Conservation (phyloP, 2,113 vertebrate genomes). For the Galeopterus variegatus region DNA sequence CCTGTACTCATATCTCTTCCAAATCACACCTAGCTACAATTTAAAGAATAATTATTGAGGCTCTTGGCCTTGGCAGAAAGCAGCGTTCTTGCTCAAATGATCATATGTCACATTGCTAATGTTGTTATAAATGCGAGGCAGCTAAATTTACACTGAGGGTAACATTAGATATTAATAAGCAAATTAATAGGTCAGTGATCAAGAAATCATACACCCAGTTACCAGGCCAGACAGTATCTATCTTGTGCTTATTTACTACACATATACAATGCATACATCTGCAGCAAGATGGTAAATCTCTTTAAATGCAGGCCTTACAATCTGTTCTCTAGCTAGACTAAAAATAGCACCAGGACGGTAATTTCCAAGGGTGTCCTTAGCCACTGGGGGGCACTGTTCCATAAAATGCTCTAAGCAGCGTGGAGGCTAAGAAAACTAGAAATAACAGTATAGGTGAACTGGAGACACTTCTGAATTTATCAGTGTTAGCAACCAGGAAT, state of each 20-base stretch:
- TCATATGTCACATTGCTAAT: not conserved
- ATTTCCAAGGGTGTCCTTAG: rapidly evolving
- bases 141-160: slow-evolving; percentile 29
- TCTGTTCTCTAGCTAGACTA: not conserved
- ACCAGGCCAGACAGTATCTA: not conserved
- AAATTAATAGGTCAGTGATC: slow-evolving; percentile 25
- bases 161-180: slow-evolving; percentile 26
- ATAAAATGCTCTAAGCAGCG: slow-evolving; percentile 36
- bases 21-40: not conserved
- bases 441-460: not conserved
- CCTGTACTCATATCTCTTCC: not conserved
- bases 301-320: not conserved
- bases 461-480: not conserved
- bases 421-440: not conserved
- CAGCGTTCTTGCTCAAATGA: not conserved
- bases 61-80: slow-evolving; percentile 39
- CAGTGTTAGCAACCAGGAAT: not conserved
- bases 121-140: not conserved
- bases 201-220: not conserved
- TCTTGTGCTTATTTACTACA: not conserved
- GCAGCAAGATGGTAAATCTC: not conserved
- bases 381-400: slow-evolving; percentile 86
- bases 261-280: not conserved
- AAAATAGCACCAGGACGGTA: rapidly evolving
- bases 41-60: slow-evolving; percentile 38